phyloP scores from a whole-genome alignment of 2,797 vertebrate genomes.

The Pogonophryne albipinna region DNA sequence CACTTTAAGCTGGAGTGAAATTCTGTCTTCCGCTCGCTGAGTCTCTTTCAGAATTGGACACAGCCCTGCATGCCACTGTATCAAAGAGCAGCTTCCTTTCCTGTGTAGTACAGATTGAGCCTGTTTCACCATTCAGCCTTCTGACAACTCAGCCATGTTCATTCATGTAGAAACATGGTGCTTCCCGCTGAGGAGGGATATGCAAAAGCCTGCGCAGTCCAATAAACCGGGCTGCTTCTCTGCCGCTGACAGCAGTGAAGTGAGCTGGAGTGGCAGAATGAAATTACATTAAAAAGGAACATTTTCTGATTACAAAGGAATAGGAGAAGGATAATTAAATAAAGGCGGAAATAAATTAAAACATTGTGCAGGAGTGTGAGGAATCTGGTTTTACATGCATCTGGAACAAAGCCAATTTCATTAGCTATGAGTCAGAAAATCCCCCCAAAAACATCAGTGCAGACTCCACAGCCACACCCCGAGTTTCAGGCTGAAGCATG shows the following conservation, averaged over 20 bases:
- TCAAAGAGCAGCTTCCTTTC: slow-evolving; percentile 59
- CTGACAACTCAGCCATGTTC: slow-evolving; percentile 75
- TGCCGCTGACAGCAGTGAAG: neutral
- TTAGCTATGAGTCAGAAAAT: slow-evolving; percentile 40
- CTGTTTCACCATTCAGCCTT: slow-evolving; percentile 74
- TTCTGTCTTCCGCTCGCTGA: slow-evolving; percentile 25
- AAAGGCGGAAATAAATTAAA: slow-evolving; percentile 32
- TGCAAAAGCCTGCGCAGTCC: slow-evolving; percentile 60
- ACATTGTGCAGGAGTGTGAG: slow-evolving; percentile 9
- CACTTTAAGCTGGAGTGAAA: slow-evolving; percentile 59
- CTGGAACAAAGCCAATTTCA: slow-evolving; percentile 34
- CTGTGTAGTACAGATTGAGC: slow-evolving; percentile 57
- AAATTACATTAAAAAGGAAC: slow-evolving; percentile 8
- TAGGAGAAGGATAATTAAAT: slow-evolving; percentile 35
- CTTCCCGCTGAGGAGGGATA: slow-evolving; percentile 72
- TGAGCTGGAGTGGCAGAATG: slow-evolving; percentile 8
- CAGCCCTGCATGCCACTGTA: slow-evolving; percentile 61
- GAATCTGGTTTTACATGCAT: neutral
- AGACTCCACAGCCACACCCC: slow-evolving; percentile 53
- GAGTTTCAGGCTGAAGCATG: slow-evolving; percentile 5
- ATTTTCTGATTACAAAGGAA: slow-evolving; percentile 47
- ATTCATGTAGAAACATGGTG: slow-evolving; percentile 79
- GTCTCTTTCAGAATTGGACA: slow-evolving; percentile 53
- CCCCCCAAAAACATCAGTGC: slow-evolving; percentile 6
- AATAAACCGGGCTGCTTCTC: slow-evolving; percentile 39